A percentile compares a stretch with the other conserved stretches of the same genome.
Conservation (phyloP, 2,888 invertebrate genomes). For the Cepaea hortensis region DNA sequence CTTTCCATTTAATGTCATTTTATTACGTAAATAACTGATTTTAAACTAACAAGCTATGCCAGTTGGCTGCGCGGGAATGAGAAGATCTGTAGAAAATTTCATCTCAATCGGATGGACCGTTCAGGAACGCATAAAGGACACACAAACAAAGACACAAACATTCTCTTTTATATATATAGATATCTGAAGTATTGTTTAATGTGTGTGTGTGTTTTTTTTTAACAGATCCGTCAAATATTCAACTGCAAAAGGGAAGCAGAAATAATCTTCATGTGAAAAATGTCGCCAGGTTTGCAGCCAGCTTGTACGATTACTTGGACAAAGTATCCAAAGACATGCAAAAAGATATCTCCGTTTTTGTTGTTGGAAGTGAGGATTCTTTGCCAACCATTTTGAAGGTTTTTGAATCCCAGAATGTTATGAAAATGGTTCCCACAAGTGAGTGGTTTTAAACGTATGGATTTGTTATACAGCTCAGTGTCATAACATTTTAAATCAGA, state of each 20-base stretch:
- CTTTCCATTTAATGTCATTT: too few species aligned
- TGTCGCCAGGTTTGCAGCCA: neutral
- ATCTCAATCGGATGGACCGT: too few species aligned
- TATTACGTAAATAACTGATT: too few species aligned
- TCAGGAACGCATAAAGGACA: too few species aligned
- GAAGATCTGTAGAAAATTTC: too few species aligned
- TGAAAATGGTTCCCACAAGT: neutral
- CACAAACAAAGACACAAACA: too few species aligned
- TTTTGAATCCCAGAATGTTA: conserved; percentile 8
- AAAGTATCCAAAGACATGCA: neutral
- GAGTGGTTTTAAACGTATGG: neutral
- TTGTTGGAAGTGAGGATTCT: conserved; percentile 20
- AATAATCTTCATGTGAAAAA: neutral
- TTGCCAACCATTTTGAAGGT: conserved; percentile 7
- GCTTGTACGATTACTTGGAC: conserved; percentile 3
- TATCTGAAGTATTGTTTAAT: too few species aligned
- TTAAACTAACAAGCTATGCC: too few species aligned
- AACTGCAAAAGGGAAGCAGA: neutral
- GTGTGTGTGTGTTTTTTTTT: neutral
- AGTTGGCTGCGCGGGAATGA: too few species aligned
- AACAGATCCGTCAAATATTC: neutral
- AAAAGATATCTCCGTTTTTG: neutral
- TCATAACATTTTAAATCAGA: too few species aligned
- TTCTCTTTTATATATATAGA: too few species aligned
- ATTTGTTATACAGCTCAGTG: too few species aligned